Conservation (phyloP, 37 sponge, comb jelly and placozoan species). For the Hormiphora californensis region DNA sequence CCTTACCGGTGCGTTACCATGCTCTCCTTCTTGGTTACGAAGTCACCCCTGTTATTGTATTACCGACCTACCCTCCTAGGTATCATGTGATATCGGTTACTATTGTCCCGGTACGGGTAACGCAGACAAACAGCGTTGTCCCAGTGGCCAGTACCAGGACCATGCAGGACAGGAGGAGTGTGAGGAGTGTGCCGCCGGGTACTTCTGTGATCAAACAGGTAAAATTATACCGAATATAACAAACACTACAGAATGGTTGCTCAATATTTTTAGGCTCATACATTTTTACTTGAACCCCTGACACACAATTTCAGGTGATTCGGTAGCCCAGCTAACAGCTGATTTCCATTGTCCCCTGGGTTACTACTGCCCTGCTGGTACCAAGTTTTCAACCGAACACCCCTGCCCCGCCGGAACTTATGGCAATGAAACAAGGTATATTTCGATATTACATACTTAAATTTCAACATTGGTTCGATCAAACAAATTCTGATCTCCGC, state of each 20-base stretch:
- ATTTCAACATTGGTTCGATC: neutral
- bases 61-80: no score
- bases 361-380: conserved; percentile 55
- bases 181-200: conserved; percentile 6
- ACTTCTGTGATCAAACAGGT: conserved; percentile 30
- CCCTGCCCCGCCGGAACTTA: conserved; percentile 57
- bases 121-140: no score
- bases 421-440: conserved; percentile 6
- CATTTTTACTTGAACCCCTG: neutral
- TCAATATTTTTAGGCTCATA: no score
- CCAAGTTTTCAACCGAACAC: neutral
- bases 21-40: no score
- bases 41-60: no score
- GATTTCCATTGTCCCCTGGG: conserved; percentile 51
- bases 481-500: neutral
- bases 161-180: conserved; percentile 14
- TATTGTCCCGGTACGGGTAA: no score
- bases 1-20: no score
- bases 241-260: no score
- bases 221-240: no score
- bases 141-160: conserved; percentile 19
- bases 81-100: no score
- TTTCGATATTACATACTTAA: neutral
- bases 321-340: neutral
- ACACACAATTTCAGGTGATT: neutral